Percentiles rank a stretch among this genome's conserved stretches.
Evolutionary conservation across 2,888 invertebrate species (phyloP).

Genomic region (Druceiella hillmani): DNA sequence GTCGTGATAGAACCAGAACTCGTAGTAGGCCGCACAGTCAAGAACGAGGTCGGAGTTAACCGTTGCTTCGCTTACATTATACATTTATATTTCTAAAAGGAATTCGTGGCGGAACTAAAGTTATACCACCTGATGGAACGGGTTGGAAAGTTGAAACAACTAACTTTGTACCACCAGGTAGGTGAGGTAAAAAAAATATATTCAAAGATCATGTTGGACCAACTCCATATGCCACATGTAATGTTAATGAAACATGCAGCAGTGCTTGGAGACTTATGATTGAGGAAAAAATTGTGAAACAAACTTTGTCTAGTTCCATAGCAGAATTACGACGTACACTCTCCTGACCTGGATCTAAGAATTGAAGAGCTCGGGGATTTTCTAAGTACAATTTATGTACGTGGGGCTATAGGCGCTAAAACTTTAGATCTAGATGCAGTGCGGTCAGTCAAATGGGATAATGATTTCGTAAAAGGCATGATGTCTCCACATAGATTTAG

Average conservation of each 20-base stretch:
- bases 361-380: conserved; percentile 8
- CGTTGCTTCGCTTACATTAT: conserved; percentile 5
- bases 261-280: conserved; percentile 10
- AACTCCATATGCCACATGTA: conserved; percentile 11
- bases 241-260: conserved; percentile 11
- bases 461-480: conserved; percentile 1
- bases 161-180: conserved; percentile 7
- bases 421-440: conserved; percentile 8
- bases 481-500: conserved; percentile 5
- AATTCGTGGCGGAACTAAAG: conserved; percentile 3
- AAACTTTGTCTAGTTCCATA: conserved; percentile 7
- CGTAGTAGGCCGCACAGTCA: conserved; percentile 9
- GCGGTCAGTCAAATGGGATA: conserved; percentile 10
- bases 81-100: not conserved
- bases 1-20: conserved; percentile 3
- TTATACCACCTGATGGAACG: conserved; percentile 7
- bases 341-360: conserved; percentile 6
- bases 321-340: conserved; percentile 8
- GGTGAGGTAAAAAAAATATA: conserved; percentile 8
- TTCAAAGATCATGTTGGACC: conserved; percentile 12
- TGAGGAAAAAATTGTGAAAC: too few species aligned
- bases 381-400: conserved; percentile 7
- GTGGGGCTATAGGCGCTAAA: conserved; percentile 6
- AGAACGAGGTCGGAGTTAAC: conserved; percentile 8
- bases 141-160: conserved; percentile 7